Evolutionary conservation across 2,797 vertebrate genomes (phyloP).

Genomic region (Amblyopsis hoosieri): DNA sequence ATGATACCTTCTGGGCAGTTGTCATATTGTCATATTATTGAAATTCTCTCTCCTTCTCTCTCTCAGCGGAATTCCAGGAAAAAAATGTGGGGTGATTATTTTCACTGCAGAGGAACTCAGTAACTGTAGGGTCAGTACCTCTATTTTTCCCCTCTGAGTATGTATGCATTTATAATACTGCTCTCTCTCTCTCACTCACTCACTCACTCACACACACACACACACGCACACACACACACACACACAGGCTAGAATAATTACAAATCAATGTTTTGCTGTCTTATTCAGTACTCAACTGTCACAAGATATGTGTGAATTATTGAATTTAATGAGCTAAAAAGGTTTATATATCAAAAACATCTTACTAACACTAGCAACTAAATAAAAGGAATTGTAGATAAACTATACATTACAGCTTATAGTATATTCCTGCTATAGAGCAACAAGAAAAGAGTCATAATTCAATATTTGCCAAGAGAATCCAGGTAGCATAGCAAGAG

Average conservation of each 20-base stretch:
- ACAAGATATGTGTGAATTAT: too few relatives aligned
- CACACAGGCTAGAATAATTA: not conserved
- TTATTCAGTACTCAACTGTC: too few relatives aligned
- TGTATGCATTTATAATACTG: conserved; percentile 3
- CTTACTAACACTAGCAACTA: too few relatives aligned
- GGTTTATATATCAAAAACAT: too few relatives aligned
- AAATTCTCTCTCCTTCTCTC: conserved; percentile 7
- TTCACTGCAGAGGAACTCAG: conserved; percentile 89
- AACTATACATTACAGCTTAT: too few relatives aligned
- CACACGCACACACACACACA: not conserved
- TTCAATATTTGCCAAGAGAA: too few relatives aligned
- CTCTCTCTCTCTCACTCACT: conserved; percentile 1
- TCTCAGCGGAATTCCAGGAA: conserved; percentile 80
- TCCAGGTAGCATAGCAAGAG: too few relatives aligned
- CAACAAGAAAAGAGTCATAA: too few relatives aligned
- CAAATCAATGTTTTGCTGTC: too few relatives aligned
- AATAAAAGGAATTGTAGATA: too few relatives aligned
- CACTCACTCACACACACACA: not conserved
- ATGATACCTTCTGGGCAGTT: conserved; percentile 44
- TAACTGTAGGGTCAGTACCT: conserved; percentile 90
- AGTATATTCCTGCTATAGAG: too few relatives aligned
- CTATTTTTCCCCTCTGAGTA: not conserved
- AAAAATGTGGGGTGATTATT: conserved; percentile 82
- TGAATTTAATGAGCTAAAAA: too few relatives aligned
- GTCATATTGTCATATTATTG: conserved; percentile 29